Conservation (phyloP, 2,797 vertebrate species). For the Megalops cyprinoides region DNA sequence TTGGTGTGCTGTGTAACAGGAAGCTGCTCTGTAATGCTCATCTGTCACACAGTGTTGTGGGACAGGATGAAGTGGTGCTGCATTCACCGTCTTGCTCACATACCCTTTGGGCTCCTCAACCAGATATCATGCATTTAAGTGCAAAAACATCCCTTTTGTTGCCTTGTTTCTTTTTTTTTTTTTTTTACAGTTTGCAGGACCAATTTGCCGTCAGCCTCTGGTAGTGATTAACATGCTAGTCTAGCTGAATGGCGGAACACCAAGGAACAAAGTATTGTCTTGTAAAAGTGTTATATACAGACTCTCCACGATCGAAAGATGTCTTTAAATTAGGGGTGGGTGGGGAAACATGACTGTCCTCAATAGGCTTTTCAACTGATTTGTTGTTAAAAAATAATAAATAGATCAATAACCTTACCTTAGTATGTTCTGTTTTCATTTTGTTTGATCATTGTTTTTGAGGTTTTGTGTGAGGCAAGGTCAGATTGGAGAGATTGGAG, state of each 20-base stretch:
- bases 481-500: not conserved
- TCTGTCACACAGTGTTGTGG: slow-evolving; percentile 29
- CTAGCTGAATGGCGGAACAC: slow-evolving; percentile 41
- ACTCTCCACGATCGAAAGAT: slow-evolving; percentile 46
- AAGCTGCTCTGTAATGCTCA: slow-evolving; percentile 44
- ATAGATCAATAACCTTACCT: slow-evolving; percentile 21
- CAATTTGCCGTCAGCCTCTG: slow-evolving; percentile 53
- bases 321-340: slow-evolving; percentile 36
- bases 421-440: not conserved
- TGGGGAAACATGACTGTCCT: slow-evolving; percentile 42
- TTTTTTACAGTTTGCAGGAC: slow-evolving; percentile 39
- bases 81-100: slow-evolving; percentile 18
- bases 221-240: slow-evolving; percentile 38
- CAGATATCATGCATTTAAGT: slow-evolving; percentile 28
- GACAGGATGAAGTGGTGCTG: slow-evolving; percentile 22
- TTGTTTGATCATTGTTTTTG: not conserved
- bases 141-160: slow-evolving; percentile 49
- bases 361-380: slow-evolving; percentile 56
- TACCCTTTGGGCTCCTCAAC: slow-evolving; percentile 38
- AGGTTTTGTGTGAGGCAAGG: not conserved
- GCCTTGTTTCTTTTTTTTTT: slow-evolving; percentile 56
- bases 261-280: slow-evolving; percentile 51
- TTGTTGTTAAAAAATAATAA: slow-evolving; percentile 66
- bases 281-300: slow-evolving; percentile 45
- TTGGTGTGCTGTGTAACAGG: not conserved